A percentile compares a stretch with the other conserved stretches of the same genome.
Conservation (phyloP, 2,797 vertebrate species). For the Lithobates pipiens region DNA sequence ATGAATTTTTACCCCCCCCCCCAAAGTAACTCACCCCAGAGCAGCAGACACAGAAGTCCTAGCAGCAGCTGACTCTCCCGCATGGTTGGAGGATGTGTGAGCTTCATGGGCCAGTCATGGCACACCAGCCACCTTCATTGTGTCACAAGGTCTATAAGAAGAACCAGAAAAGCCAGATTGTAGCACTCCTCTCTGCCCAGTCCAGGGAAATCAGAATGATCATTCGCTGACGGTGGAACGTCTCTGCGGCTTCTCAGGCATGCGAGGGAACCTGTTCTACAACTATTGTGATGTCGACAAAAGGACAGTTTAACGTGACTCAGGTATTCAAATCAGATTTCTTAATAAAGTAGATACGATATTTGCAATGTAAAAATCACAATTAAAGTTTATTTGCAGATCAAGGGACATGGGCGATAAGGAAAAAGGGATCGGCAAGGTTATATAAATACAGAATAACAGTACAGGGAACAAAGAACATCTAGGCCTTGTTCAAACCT, state of each 20-base stretch:
- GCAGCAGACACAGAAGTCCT: conserved; percentile 13
- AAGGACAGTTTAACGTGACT: not conserved
- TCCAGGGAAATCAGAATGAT: not conserved
- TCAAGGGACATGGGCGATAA: not conserved
- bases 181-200: not conserved
- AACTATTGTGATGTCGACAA: not conserved
- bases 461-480: too few species aligned
- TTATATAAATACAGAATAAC: not conserved
- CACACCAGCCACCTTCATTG: not conserved
- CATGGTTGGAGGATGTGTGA: conserved; percentile 21
- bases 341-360: not conserved
- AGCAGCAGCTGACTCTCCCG: not conserved
- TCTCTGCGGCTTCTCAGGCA: not conserved
- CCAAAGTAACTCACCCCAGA: conserved; percentile 40
- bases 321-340: not conserved
- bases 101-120: not conserved
- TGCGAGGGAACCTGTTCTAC: conserved; percentile 36
- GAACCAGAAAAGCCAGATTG: conserved; percentile 45
- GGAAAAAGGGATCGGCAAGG: not conserved
- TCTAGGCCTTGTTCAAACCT: too few species aligned
- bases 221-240: not conserved
- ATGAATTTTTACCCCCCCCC: not conserved
- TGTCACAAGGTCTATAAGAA: not conserved
- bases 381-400: not conserved
- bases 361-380: not conserved